Evolutionary conservation across 2,113 vertebrate species (phyloP), one percentile per base, ranked within the genome.

Genomic region (Dipodomys ordii): DNA sequence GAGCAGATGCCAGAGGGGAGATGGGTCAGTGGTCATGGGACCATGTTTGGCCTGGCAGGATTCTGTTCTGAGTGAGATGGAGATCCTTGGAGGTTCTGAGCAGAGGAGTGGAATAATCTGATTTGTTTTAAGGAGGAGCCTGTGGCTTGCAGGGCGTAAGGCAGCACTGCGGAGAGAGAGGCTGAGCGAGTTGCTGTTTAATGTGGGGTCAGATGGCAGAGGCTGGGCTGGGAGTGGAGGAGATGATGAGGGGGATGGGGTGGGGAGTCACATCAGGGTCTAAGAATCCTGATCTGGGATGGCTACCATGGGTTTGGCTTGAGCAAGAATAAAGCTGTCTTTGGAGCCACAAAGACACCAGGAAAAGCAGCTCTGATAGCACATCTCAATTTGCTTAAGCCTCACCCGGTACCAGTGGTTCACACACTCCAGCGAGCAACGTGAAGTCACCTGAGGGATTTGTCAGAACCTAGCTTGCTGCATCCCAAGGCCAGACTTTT

Each of bases 21-120:
- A 30, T 5, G 15, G 44, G 74, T 91, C 87, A 19, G 32, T 13
- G 68, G 77, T 84, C 23, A 25, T n/a, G 2, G 0, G 49, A 30
- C 79, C 53, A 2, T 2, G 49, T n/a, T 9, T 27, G 7, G 30
- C 64, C 77, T 13, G 53, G 23, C 7, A 13, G 62, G 91, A 8
- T 65, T 68, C 30, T 60, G 76, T 73, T 67, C 12, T 6, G n/a
- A 82, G 67, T 65, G 67, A 80, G 62, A n/a, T 27, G 57, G 68
- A 71, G 74, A 39, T 62, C 30, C 3, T 1, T 3, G 44, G 46
- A 60, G 69, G 22, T 25, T 87, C 78, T 77, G 82, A 57, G 68
- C 23, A 13, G 71, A 86, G 76, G 65, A 49, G 49, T 35, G 25
- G 92, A 86, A 87, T 87, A 79, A 91, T 87, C 81, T 49, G 83